phyloP scores from a whole-genome alignment of 2,797 vertebrate species.

The Buceros bicornis region DNA sequence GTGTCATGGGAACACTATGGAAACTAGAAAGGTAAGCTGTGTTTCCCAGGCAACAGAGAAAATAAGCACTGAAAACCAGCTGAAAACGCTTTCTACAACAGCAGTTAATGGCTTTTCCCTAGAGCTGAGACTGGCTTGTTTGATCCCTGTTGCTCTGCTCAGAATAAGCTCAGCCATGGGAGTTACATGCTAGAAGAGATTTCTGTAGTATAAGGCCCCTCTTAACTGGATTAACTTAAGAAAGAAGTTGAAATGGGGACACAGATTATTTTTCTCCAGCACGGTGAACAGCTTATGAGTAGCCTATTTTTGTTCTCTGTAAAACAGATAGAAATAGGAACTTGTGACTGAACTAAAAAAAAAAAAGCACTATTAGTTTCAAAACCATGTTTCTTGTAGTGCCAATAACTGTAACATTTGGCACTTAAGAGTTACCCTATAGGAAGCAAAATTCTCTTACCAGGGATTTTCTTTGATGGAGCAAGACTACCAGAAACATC shows the following conservation, averaged over 20 bases:
- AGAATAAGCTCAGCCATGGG: background rate
- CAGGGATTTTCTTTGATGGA: slow-evolving; percentile 5
- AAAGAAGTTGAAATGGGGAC: background rate
- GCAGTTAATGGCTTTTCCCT: background rate
- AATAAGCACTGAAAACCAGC: background rate
- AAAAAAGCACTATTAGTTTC: background rate
- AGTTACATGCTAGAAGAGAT: background rate
- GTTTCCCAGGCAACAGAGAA: slow-evolving; percentile 61
- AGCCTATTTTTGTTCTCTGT: slow-evolving; percentile 5
- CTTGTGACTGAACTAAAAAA: background rate
- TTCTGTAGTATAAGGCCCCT: background rate
- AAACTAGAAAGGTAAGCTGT: slow-evolving; percentile 38
- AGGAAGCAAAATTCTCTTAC: slow-evolving; percentile 49
- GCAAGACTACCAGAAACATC: background rate
- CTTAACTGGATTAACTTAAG: slow-evolving; percentile 1
- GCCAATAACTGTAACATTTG: background rate
- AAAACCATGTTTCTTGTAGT: background rate
- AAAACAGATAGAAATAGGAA: background rate
- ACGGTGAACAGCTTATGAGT: background rate
- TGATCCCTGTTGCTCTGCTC: background rate
- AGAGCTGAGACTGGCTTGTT: background rate
- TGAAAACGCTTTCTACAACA: background rate
- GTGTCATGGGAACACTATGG: slow-evolving; percentile 33
- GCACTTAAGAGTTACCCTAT: background rate
- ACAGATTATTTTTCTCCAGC: background rate